Base-by-base conservation (phyloP, 2,888 invertebrate genomes). In the Atethmia centrago region DNA sequence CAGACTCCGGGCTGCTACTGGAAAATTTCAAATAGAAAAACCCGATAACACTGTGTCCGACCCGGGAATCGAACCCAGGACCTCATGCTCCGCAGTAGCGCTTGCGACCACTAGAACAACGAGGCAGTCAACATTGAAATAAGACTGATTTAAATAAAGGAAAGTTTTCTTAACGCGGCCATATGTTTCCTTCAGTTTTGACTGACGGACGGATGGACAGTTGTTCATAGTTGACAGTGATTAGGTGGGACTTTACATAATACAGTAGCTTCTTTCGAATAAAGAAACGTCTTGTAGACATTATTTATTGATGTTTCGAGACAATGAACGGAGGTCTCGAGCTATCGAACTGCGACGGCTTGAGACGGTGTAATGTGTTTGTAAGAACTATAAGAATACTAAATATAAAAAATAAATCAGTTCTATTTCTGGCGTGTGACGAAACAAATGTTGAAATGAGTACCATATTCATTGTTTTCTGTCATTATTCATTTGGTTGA, bases 161-260 rank as follows among this genome's bases (percentile, higher is more conserved):
- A 70, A 63, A 56, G 9, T 71, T 59, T 64, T 74, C 59, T 59
- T 62, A 59, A n/a, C 25, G 19, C n/a, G 16, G 55, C 58, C 36
- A 71, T 74, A 66, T 45, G 64, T 80, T 69, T 77, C 21, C 70
- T 67, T 58, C 71, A 53, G 71, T 71, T 75, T 82, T 78, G 74
- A 82, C 71, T 71, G 86, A 76, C 49, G 36, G 75, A 76, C 42
- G 45, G 68, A 77, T 71, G 51, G 59, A 63, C 71, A 59, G 74
- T 74, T 58, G 75, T 79, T 67, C 62, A 73, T 80, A 85, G 83
- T 87, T 89, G 89, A 87, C 87, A 88, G 84, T 88, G 88, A 89
- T 90, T 88, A 88, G 86, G 77, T 84, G 80, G 63, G 74, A 79
- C 85, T 87, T 86, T 84, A 85, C 88, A 88, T 87, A 88, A 82